Percentiles rank a stretch among this genome's conserved stretches.
Conservation (phyloP, 1,140 invertebrate genomes). For the honey bee (Apis mellifera) region Amel_HAv3.1 CM009931.2:3046001-3046500, state of each 20-base stretch:
- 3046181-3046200: slow-evolving; percentile 77
- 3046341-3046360: slow-evolving; percentile 60
- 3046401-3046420: slow-evolving; percentile 16
- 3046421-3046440: slow-evolving; percentile 23
- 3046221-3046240: slow-evolving; percentile 58
- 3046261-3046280: slow-evolving; percentile 45
- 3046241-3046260: slow-evolving; percentile 38
- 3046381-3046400: slow-evolving; percentile 50
- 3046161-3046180: slow-evolving; percentile 53
- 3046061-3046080: background rate
- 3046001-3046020: background rate
- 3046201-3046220: slow-evolving; percentile 81
- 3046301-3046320: slow-evolving; percentile 34
- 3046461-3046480: background rate
- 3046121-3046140: slow-evolving; percentile 63
- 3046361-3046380: slow-evolving; percentile 29
- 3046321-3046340: slow-evolving; percentile 63
- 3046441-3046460: slow-evolving; percentile 42
- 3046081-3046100: too few relatives aligned
- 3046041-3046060: too few relatives aligned
- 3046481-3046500: background rate
- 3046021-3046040: too few relatives aligned
- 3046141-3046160: slow-evolving; percentile 67
- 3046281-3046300: slow-evolving; percentile 34
- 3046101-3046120: slow-evolving; percentile 32